phyloP scores from a whole-genome alignment of 92 coral and sea anemone genomes.

The Diadumene lineata region DNA sequence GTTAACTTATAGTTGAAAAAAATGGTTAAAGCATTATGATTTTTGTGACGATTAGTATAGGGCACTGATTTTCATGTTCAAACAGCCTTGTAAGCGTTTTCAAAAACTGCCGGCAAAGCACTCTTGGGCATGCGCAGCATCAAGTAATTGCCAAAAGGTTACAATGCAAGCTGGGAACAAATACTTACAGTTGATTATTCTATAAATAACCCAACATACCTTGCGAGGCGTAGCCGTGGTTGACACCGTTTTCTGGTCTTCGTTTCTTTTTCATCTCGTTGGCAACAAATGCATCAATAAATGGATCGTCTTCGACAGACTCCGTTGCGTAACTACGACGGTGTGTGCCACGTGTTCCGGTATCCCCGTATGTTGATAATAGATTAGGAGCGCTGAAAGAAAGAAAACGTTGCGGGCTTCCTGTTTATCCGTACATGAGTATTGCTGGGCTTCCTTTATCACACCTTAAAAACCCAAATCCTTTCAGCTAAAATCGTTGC shows the following conservation, averaged over 20 bases:
- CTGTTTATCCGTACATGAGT: neutral
- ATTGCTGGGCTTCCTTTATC: neutral
- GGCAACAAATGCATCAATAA: constrained; percentile 80
- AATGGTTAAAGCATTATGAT: no score
- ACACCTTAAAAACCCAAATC: no score
- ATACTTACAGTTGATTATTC: neutral
- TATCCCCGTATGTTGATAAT: constrained; percentile 60
- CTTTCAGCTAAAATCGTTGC: no score
- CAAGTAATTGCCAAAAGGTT: no score
- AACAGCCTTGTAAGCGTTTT: no score
- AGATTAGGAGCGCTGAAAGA: constrained; percentile 22
- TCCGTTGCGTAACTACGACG: constrained; percentile 82
- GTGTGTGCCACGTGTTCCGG: constrained; percentile 56
- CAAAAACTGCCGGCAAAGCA: no score
- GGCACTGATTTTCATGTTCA: no score
- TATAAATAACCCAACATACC: constrained; percentile 33
- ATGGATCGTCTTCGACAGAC: constrained; percentile 96
- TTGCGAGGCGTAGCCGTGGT: constrained; percentile 83
- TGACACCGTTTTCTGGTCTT: constrained; percentile 59
- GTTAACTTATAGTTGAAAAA: no score
- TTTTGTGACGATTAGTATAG: no score
- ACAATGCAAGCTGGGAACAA: neutral
- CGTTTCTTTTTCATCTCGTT: constrained; percentile 72
- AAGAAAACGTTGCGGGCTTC: neutral
- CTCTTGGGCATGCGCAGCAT: no score